Conservation (phyloP, 2,113 vertebrate genomes). For the Bubalus kerabau region DNA sequence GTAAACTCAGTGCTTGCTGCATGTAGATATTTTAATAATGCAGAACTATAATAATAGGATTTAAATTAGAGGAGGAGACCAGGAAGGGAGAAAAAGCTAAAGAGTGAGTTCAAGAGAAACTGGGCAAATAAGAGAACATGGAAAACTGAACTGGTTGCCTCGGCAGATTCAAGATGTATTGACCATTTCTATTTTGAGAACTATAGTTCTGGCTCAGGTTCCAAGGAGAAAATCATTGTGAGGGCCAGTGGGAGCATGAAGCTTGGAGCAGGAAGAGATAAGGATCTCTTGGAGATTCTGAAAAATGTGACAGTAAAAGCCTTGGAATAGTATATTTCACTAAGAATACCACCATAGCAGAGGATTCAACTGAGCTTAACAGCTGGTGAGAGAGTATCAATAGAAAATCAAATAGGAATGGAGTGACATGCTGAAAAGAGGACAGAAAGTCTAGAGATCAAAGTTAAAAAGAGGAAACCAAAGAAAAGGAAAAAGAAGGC, state of each 20-base stretch:
- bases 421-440: background rate
- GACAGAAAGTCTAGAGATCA: background rate
- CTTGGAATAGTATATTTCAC: background rate
- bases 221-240: background rate
- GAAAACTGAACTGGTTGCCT: background rate
- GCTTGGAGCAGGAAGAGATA: background rate
- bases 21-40: background rate
- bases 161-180: background rate
- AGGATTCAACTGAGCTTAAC: background rate
- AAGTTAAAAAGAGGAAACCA: background rate
- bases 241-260: background rate
- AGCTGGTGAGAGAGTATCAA: background rate
- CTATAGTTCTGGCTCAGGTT: background rate
- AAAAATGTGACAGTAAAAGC: background rate
- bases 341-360: background rate
- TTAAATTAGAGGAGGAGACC: background rate
- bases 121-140: background rate
- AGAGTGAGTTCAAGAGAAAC: background rate
- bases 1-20: background rate
- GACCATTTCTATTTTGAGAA: background rate
- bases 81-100: background rate
- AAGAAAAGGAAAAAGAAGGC: background rate
- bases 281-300: background rate
- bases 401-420: background rate
- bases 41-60: background rate